These are phyloP conservation scores for Chironomus tentans DNA, from an alignment of 2,888 invertebrate species.

Conservation along the genomic window DNA sequence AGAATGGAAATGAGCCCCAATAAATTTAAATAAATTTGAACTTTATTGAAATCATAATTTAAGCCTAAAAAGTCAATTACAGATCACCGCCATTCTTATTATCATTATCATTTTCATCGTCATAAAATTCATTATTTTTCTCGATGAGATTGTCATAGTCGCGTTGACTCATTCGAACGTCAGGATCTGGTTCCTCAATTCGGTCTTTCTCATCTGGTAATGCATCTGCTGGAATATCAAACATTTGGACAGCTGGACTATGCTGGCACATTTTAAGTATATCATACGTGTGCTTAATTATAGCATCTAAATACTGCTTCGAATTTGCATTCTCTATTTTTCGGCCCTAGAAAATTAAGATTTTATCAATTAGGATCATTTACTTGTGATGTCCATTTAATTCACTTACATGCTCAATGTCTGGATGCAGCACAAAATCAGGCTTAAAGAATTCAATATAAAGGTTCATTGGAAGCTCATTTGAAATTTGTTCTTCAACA, in stretches of 20 bases:
- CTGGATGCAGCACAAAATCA: constrained; percentile 53
- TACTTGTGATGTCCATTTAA: too few species aligned
- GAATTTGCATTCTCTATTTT: constrained; percentile 87
- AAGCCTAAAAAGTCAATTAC: background rate
- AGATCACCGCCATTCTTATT: background rate
- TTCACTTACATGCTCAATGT: background rate
- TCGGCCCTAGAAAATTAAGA: background rate
- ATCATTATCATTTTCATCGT: constrained; percentile 35
- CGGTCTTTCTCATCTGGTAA: constrained; percentile 58
- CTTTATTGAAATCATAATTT: background rate
- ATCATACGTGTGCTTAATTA: constrained; percentile 81
- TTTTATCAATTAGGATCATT: too few species aligned
- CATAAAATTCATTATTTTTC: constrained; percentile 78
- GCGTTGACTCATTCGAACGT: constrained; percentile 64
- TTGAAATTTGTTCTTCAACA: constrained; percentile 84
- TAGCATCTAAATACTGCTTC: constrained; percentile 88
- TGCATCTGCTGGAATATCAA: constrained; percentile 80
- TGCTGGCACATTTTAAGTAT: constrained; percentile 88
- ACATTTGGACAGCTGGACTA: constrained; percentile 96
- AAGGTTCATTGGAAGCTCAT: constrained; percentile 92
- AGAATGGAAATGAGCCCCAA: background rate
- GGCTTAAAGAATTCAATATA: constrained; percentile 97
- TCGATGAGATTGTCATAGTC: constrained; percentile 77
- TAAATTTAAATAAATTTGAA: background rate
- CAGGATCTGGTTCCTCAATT: constrained; percentile 71